Conservation (phyloP, 2,888 invertebrate species). For the Acanthopleura granulata region DNA sequence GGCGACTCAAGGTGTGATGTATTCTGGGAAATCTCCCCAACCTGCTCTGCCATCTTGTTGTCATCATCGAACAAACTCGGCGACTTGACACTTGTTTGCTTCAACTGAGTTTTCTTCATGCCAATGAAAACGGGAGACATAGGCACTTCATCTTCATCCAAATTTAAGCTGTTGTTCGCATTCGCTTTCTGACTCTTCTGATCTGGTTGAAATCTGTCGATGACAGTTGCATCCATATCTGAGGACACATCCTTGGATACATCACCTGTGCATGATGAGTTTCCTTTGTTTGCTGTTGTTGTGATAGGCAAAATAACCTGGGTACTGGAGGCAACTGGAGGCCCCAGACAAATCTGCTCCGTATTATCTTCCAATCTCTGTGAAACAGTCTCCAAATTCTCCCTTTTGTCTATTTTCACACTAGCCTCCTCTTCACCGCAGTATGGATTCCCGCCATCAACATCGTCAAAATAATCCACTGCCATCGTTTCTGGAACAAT, state of each 20-base stretch:
- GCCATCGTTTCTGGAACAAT: not conserved
- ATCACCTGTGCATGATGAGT: not conserved
- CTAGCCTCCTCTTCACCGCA: not conserved
- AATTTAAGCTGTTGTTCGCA: not conserved
- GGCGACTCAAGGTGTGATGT: not conserved
- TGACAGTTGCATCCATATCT: not conserved
- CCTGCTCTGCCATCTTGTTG: not conserved
- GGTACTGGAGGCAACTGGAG: not conserved
- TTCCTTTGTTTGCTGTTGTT: not conserved
- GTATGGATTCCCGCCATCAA: too few relatives aligned
- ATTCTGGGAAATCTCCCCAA: not conserved
- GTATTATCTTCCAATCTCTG: not conserved
- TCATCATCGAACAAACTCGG: constrained; percentile 1
- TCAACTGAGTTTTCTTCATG: not conserved
- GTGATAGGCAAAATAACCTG: not conserved
- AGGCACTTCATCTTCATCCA: not conserved
- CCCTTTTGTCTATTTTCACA: not conserved
- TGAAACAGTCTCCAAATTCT: too few relatives aligned
- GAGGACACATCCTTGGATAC: not conserved
- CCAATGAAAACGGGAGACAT: not conserved
- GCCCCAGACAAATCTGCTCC: not conserved
- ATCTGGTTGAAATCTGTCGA: not conserved
- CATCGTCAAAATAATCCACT: not conserved
- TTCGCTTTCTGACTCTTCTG: not conserved
- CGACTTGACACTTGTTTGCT: not conserved